phyloP scores from a whole-genome alignment of 2,113 vertebrate species.

The Oryzias curvinotus region DNA sequence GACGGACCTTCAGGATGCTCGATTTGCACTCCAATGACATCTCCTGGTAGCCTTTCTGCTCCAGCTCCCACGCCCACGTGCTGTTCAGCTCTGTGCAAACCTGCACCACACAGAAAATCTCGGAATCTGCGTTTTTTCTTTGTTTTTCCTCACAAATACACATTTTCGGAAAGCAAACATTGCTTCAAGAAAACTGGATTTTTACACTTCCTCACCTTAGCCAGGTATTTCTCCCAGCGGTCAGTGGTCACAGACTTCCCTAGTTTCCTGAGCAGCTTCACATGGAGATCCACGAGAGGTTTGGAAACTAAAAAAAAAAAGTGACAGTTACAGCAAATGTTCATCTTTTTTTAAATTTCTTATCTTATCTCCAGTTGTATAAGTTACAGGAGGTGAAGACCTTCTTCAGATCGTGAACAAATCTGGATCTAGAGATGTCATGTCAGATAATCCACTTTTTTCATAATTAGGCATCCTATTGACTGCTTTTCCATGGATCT shows the following conservation, averaged over 20 bases:
- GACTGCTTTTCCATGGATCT: too few species aligned
- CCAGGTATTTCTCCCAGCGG: conserved; percentile 97
- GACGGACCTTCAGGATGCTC: conserved; percentile 90
- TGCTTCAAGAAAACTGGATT: neutral
- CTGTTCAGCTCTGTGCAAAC: conserved; percentile 96
- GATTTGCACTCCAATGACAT: conserved; percentile 95
- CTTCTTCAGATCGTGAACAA: too few species aligned
- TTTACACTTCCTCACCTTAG: conserved; percentile 82
- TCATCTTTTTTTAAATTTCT: neutral
- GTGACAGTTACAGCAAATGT: conserved; percentile 11
- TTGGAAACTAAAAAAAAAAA: conserved; percentile 83
- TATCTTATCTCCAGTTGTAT: neutral
- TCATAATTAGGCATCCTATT: too few species aligned
- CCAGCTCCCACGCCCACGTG: conserved; percentile 98
- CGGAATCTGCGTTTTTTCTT: too few species aligned
- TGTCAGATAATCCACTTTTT: too few species aligned
- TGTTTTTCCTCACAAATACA: neutral
- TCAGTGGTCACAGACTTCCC: conserved; percentile 93
- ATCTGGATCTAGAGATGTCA: too few species aligned
- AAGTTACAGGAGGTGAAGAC: neutral
- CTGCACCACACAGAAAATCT: conserved; percentile 63
- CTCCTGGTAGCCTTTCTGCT: conserved; percentile 95
- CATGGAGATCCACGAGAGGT: conserved; percentile 93
- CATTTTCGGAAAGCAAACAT: neutral
- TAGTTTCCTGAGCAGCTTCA: conserved; percentile 97